Conservation (phyloP, 2,113 vertebrate species). For the Pipra filicauda region DNA sequence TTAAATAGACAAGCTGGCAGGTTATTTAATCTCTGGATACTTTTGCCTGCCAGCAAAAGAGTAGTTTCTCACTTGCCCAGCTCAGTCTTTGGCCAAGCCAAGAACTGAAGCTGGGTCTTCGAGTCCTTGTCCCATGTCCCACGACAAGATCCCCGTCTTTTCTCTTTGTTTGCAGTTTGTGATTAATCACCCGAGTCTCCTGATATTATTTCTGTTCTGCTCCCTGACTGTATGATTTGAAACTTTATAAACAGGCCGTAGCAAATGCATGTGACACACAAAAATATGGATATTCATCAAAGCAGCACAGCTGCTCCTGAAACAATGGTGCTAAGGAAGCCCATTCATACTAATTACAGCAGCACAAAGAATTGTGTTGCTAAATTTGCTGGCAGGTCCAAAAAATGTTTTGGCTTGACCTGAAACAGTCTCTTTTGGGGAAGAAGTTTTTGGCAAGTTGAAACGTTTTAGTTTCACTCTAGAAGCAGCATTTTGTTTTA, state of each 20-base stretch:
- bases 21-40: constrained; percentile 12
- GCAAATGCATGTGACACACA: constrained; percentile 39
- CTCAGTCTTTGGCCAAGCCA: neutral
- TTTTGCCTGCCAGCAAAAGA: neutral
- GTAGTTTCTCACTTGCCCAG: constrained; percentile 25
- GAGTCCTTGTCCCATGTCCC: constrained; percentile 1
- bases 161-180: neutral
- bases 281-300: constrained; percentile 63
- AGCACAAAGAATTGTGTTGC: constrained; percentile 50
- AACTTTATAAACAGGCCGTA: constrained; percentile 52
- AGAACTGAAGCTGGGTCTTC: neutral
- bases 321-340: constrained; percentile 55
- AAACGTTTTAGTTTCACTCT: neutral
- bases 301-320: constrained; percentile 51
- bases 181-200: constrained; percentile 26
- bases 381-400: constrained; percentile 58
- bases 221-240: constrained; percentile 26
- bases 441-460: constrained; percentile 47
- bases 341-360: constrained; percentile 62
- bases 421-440: constrained; percentile 46
- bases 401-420: constrained; percentile 60
- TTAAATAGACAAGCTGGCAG: constrained; percentile 12
- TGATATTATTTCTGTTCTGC: constrained; percentile 51
- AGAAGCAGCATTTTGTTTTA: neutral
- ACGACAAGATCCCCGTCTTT: constrained; percentile 10